Base-by-base conservation (phyloP, 2,797 vertebrate genomes). In the Peromyscus nudipes region DNA sequence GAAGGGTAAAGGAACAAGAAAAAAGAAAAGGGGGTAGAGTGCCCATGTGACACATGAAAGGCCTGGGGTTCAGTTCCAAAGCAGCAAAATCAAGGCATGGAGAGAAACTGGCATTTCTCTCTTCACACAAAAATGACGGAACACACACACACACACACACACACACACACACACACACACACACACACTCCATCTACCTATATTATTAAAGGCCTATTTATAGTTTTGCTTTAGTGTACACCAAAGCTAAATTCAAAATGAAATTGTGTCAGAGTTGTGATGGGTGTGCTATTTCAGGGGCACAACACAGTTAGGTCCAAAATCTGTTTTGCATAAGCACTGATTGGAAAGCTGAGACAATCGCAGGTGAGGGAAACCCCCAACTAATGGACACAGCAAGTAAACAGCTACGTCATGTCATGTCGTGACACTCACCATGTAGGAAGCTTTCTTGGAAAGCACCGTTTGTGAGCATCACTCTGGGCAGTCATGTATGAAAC, bases 301-400 rank as follows among this genome's bases (percentile, higher is more conserved):
- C 9, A 76, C 29, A 25, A 21, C 0, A 2, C 3, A 21, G 16
- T 69, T 62, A 29, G 16, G 67, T 21, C 7, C 83, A 67, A 96
- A 96, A 57, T 82, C 29, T 52, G 40, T 46, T 92, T 64, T 93
- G 76, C 43, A 27, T 75, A 95, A 88, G 85, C 29, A 49, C 27
- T 69, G 37, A 34, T 16, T 34, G 55, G 29, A 96, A 86, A 91
- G 46, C 19, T 17, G 5, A 1, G 55, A 3, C 13, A 23, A 37
- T 14, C 0, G 0, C 8, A 37, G 17, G 17, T 16, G 7, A 10
- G 37, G 46, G 8, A 46, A 73, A 62, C 6, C 8, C 71, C 71
- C 65, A 1, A 23, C 31, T 13, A 40, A 6, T 1, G 6, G 80
- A 27, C 25, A 82, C 40, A 25, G 52, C 31, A 52, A 60, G 64